Evolutionary conservation across 23 tunicate genomes (phyloP).

Genomic region (Clavelina lepadiformis): DNA sequence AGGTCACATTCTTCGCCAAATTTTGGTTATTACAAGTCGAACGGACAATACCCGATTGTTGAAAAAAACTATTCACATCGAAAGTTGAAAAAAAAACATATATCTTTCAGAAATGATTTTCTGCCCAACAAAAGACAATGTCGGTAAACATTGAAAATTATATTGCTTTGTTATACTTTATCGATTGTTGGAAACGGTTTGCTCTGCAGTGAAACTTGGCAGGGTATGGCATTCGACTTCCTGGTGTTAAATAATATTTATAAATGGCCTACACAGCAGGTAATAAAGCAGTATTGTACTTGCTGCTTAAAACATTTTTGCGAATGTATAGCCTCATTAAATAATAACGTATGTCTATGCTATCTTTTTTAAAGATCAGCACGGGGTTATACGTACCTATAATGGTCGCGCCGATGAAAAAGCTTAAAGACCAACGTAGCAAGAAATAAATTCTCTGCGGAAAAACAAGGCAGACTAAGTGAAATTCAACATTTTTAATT

Average conservation of each 20-base stretch:
- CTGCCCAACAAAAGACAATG: no score
- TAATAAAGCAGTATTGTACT: no score
- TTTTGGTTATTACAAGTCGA: neutral
- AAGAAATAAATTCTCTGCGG: slow-evolving; percentile 63
- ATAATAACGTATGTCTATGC: neutral
- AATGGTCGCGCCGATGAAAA: slow-evolving; percentile 57
- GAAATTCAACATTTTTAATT: slow-evolving; percentile 4
- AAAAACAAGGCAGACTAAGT: neutral
- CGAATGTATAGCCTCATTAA: neutral
- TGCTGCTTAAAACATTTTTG: neutral
- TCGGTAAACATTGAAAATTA: no score
- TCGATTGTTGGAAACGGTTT: neutral
- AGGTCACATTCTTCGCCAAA: slow-evolving; percentile 2
- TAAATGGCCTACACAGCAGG: no score
- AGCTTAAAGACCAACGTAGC: slow-evolving; percentile 40
- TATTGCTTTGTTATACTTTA: neutral
- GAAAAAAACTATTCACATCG: neutral
- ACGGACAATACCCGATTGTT: neutral
- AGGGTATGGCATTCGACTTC: no score
- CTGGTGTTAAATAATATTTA: no score
- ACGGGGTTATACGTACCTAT: slow-evolving; percentile 45
- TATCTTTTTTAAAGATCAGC: neutral
- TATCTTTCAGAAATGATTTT: neutral
- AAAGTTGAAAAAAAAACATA: neutral
- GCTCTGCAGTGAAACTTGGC: neutral